phyloP scores from a whole-genome alignment of 2,113 vertebrate species.

The Phalacrocorax aristotelis region DNA sequence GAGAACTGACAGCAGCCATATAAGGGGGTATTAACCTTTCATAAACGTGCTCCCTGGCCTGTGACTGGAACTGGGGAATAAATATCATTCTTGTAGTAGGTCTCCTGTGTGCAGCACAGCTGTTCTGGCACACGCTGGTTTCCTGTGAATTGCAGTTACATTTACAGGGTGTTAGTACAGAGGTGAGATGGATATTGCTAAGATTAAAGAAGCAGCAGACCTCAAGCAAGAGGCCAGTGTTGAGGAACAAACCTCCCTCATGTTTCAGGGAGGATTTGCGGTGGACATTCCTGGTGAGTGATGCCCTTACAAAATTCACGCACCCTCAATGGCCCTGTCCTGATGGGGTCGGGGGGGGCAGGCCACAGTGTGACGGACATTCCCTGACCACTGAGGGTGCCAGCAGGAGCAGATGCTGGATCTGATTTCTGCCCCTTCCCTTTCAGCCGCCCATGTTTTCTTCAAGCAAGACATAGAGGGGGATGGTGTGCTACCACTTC shows the following conservation, averaged over 20 bases:
- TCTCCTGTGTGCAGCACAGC: background rate
- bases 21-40: constrained; percentile 55
- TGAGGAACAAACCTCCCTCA: rapidly evolving
- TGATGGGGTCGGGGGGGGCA: rapidly evolving
- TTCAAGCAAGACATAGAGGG: background rate
- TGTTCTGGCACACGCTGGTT: background rate
- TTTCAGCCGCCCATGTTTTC: background rate
- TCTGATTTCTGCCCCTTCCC: background rate
- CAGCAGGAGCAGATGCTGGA: background rate
- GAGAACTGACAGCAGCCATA: constrained; percentile 45
- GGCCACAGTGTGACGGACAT: background rate
- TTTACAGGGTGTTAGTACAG: background rate
- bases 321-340: background rate
- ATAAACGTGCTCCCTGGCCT: constrained; percentile 52
- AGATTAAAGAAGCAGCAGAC: background rate
- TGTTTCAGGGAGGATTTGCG: background rate
- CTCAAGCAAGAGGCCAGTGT: background rate
- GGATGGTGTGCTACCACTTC: background rate
- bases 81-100: background rate
- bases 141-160: background rate
- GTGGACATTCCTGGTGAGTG: background rate
- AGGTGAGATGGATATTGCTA: background rate
- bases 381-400: background rate
- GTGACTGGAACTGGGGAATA: constrained; percentile 13
- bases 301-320: background rate